phyloP scores from a whole-genome alignment of 2,888 invertebrate species.

The Podabrus alpinus region DNA sequence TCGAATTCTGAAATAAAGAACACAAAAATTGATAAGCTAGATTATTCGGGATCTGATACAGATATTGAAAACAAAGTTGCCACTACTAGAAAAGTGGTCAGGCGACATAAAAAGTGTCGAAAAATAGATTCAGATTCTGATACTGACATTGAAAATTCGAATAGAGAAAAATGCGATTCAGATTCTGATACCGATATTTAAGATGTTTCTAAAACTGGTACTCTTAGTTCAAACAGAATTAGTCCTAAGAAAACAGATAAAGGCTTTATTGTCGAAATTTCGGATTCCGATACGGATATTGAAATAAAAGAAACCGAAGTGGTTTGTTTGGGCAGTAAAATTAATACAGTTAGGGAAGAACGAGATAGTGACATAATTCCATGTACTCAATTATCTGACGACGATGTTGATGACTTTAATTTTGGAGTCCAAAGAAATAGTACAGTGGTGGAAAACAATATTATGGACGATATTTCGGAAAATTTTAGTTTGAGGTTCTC shows the following conservation, averaged over 20 bases:
- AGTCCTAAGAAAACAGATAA: background rate
- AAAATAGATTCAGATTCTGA: conserved; percentile 23
- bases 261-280: background rate
- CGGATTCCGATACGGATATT: conserved; percentile 15
- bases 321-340: background rate
- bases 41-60: background rate
- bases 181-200: conserved; percentile 40
- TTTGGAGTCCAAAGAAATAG: background rate
- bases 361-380: conserved; percentile 16
- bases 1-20: background rate
- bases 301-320: background rate
- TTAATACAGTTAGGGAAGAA: background rate
- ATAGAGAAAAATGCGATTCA: conserved; percentile 13
- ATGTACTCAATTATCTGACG: conserved; percentile 7
- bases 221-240: background rate
- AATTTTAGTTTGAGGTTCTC: conserved; percentile 7
- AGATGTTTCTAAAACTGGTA: conserved; percentile 7
- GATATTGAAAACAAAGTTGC: conserved; percentile 3
- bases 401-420: conserved; percentile 12
- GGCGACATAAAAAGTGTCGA: background rate
- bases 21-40: background rate
- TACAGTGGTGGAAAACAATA: background rate
- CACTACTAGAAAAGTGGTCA: background rate
- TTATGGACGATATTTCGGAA: background rate
- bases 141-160: conserved; percentile 22